phyloP scores from a whole-genome alignment of 1,140 invertebrate genomes.

The Drosophila parabipectinata region DNA sequence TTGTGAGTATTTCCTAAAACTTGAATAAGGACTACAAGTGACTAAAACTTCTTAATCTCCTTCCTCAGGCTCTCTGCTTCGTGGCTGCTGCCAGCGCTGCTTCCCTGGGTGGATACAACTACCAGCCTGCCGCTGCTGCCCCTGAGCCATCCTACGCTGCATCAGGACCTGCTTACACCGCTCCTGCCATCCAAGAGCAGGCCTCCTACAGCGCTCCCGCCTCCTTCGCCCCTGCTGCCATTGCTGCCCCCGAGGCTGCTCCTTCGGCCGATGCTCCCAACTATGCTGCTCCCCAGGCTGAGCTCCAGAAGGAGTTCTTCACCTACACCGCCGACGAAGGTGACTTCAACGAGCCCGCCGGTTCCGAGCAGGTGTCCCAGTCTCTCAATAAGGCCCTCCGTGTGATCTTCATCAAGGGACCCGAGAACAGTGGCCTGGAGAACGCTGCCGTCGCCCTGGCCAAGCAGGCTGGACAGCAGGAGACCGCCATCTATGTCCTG shows the following conservation, averaged over 20 bases:
- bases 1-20: conserved; percentile 50
- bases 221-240: conserved; percentile 9
- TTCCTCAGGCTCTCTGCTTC: conserved; percentile 42
- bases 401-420: conserved; percentile 78
- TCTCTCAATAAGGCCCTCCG: conserved; percentile 64
- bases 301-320: conserved; percentile 78
- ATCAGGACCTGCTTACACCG: conserved; percentile 7
- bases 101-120: conserved; percentile 57
- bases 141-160: conserved; percentile 37
- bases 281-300: conserved; percentile 49
- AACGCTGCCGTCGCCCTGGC: conserved; percentile 70
- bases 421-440: conserved; percentile 72
- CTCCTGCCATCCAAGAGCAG: conserved; percentile 25
- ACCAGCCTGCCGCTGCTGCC: conserved; percentile 50
- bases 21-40: neutral
- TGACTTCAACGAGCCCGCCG: conserved; percentile 65
- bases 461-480: conserved; percentile 71
- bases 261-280: conserved; percentile 41
- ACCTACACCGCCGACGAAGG: conserved; percentile 68
- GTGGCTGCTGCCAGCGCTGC: conserved; percentile 47
- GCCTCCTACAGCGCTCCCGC: conserved; percentile 23
- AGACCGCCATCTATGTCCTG: conserved; percentile 79
- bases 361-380: conserved; percentile 48
- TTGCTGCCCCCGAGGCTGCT: conserved; percentile 24
- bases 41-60: neutral